Evolutionary conservation across 2,797 vertebrate genomes (phyloP).

Genomic region (Sphenodon punctatus): DNA sequence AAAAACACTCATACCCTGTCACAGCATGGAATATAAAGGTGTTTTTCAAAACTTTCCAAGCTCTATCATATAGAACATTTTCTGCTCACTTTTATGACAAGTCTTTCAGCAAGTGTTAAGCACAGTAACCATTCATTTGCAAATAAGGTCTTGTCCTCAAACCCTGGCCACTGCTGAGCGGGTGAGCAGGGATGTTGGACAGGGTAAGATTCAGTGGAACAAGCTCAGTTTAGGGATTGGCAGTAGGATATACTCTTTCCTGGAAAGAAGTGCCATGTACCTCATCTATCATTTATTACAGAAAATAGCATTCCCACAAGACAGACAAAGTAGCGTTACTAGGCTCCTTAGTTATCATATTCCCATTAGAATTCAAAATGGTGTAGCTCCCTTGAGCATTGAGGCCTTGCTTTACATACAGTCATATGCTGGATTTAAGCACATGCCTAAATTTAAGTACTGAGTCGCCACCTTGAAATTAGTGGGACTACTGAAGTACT

Average conservation of each 20-base stretch:
- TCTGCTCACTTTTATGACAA: not conserved
- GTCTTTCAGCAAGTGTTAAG: not conserved
- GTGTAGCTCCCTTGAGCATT: fast-evolving
- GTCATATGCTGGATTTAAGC: not conserved
- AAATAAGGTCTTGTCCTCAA: not conserved
- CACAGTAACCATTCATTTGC: not conserved
- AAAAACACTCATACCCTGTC: not conserved
- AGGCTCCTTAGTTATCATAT: fast-evolving
- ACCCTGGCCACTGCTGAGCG: fast-evolving
- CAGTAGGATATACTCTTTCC: not conserved
- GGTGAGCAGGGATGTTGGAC: not conserved
- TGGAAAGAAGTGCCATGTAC: not conserved
- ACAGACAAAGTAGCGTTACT: not conserved
- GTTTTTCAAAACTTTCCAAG: not conserved
- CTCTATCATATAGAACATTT: not conserved
- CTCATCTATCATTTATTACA: not conserved
- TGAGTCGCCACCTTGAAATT: not conserved
- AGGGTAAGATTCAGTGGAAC: not conserved
- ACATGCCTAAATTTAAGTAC: not conserved
- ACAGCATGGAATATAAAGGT: not conserved
- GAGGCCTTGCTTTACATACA: fast-evolving
- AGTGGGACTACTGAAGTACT: no score
- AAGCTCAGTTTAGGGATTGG: not conserved
- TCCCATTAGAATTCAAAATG: not conserved
- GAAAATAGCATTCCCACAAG: not conserved